These are phyloP conservation scores for Drosophila formosana DNA, from an alignment of 2,888 invertebrate species.

Conservation along the genomic window DNA sequence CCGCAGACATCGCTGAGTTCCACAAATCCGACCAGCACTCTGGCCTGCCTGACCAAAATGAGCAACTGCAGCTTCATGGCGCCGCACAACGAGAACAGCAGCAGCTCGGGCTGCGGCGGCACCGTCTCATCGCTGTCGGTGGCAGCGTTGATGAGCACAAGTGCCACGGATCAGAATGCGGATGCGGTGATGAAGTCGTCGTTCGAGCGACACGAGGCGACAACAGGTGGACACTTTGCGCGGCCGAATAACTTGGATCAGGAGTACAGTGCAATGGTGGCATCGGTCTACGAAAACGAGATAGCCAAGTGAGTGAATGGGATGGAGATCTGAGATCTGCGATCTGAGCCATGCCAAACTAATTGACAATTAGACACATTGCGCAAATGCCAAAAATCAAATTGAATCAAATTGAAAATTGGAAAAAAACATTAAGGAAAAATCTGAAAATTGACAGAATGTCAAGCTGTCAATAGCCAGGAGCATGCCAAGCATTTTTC, in stretches of 20 bases:
- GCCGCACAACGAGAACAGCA: conserved; percentile 60
- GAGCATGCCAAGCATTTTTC: conserved; percentile 56
- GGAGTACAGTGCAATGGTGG: conserved; percentile 83
- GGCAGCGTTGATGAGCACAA: conserved; percentile 46
- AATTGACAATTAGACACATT: conserved; percentile 77
- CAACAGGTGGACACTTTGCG: conserved; percentile 43
- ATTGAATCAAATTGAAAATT: background rate
- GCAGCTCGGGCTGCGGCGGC: conserved; percentile 67
- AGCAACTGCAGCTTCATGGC: conserved; percentile 49
- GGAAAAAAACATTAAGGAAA: conserved; percentile 3
- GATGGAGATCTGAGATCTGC: conserved; percentile 5
- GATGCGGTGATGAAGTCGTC: conserved; percentile 80
- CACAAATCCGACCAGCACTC: conserved; percentile 25
- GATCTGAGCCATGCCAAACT: conserved; percentile 47
- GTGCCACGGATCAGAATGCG: conserved; percentile 53
- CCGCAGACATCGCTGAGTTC: conserved; percentile 13
- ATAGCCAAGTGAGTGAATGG: conserved; percentile 78
- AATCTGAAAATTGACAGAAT: conserved; percentile 54
- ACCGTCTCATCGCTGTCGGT: conserved; percentile 58
- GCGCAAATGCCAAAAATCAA: conserved; percentile 57
- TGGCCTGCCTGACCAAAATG: conserved; percentile 44
- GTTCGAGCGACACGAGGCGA: conserved; percentile 73
- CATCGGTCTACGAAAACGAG: conserved; percentile 80
- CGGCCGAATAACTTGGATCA: conserved; percentile 77
- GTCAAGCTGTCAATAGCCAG: conserved; percentile 63